Evolutionary conservation across 2,113 vertebrate genomes (phyloP).

Genomic region (Rousettus leschenaultii): DNA sequence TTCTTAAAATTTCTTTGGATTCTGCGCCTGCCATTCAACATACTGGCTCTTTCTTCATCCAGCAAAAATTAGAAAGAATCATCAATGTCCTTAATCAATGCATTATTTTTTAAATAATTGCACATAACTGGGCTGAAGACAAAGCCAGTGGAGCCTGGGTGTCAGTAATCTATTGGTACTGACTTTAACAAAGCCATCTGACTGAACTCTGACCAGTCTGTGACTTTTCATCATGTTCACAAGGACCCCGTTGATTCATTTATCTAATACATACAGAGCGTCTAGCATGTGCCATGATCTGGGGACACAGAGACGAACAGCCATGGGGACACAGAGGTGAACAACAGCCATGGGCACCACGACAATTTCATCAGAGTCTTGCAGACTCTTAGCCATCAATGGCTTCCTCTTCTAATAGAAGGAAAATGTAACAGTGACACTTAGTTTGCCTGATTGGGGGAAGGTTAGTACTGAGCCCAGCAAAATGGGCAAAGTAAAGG

Average conservation of each 20-base stretch:
- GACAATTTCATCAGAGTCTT: neutral
- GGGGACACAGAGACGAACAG: neutral
- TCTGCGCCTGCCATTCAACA: neutral
- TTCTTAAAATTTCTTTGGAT: neutral
- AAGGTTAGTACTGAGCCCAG: neutral
- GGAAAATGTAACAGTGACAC: neutral
- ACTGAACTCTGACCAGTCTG: neutral
- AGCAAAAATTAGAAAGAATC: neutral
- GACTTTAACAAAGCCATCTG: neutral
- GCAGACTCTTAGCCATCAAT: neutral
- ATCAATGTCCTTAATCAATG: neutral
- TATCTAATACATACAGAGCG: neutral
- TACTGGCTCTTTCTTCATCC: neutral
- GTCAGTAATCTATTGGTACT: neutral
- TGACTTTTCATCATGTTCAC: neutral
- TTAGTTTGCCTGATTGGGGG: neutral
- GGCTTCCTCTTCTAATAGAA: neutral
- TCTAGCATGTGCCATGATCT: neutral
- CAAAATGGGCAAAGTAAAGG: slow-evolving; percentile 2
- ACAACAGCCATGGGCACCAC: neutral
- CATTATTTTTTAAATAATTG: neutral
- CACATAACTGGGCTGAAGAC: neutral
- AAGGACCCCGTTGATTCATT: neutral
- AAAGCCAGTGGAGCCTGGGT: neutral
- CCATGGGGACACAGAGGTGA: too few species aligned